Evolutionary conservation across 2,797 vertebrate species (phyloP).

Genomic region (Lepilemur septentrionalis): DNA sequence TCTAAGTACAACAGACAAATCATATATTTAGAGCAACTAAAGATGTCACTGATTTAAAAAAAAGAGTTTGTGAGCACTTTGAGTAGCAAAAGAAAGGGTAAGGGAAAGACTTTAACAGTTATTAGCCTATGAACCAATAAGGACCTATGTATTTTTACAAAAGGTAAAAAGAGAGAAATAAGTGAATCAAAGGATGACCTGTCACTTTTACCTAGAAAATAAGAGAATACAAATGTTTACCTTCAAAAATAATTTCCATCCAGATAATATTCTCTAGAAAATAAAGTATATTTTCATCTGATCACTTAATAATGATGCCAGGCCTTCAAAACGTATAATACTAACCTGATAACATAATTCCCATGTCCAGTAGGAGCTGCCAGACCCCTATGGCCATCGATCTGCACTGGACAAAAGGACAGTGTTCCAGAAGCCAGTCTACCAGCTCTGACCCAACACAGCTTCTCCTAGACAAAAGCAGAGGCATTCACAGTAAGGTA

Average conservation of each 20-base stretch:
- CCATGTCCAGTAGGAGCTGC: constrained; percentile 97
- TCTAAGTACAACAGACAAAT: constrained; percentile 50
- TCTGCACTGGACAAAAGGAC: constrained; percentile 94
- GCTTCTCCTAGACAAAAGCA: constrained; percentile 89
- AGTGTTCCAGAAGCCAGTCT: constrained; percentile 97
- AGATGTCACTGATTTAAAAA: not conserved
- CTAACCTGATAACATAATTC: constrained; percentile 95
- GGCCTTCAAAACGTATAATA: constrained; percentile 35
- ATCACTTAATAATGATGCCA: not conserved
- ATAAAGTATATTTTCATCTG: not conserved
- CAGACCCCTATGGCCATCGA: constrained; percentile 93
- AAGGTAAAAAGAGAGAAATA: constrained; percentile 19
- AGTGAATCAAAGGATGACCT: constrained; percentile 25
- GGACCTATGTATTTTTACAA: constrained; percentile 29
- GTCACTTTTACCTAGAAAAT: constrained; percentile 65
- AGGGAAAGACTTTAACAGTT: not conserved
- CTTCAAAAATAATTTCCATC: constrained; percentile 18
- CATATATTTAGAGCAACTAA: constrained; percentile 40
- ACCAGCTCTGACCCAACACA: constrained; percentile 97
- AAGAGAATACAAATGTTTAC: constrained; percentile 27
- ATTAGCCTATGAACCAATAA: constrained; percentile 8
- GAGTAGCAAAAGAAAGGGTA: not conserved
- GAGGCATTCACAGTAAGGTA: constrained; percentile 28
- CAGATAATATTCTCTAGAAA: not conserved
- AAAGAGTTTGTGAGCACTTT: not conserved